Evolutionary conservation across 2,797 vertebrate genomes (phyloP).

Genomic region (Chanos chanos): DNA sequence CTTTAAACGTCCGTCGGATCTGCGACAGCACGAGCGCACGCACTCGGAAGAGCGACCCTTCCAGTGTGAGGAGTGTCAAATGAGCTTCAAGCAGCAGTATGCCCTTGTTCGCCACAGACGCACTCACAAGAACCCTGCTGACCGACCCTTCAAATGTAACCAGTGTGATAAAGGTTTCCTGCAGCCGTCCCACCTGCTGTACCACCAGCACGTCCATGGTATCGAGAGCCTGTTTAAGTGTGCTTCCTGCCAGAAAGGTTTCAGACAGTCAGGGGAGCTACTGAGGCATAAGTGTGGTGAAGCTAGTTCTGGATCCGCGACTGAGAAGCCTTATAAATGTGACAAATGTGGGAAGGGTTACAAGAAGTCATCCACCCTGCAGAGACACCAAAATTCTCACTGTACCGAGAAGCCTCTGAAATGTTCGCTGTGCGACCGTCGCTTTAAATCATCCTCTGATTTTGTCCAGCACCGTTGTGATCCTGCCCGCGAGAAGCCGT

Average conservation of each 20-base stretch:
- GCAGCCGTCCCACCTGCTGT: conserved; percentile 90
- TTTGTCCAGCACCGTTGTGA: conserved; percentile 96
- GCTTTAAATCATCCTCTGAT: conserved; percentile 94
- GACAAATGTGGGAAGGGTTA: conserved; percentile 91
- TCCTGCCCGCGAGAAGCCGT: conserved; percentile 90
- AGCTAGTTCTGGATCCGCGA: conserved; percentile 46
- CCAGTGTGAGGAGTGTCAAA: conserved; percentile 96
- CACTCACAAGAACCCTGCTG: conserved; percentile 84
- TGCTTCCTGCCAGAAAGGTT: conserved; percentile 94
- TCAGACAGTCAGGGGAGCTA: conserved; percentile 90
- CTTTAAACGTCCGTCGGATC: conserved; percentile 91
- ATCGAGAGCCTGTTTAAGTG: conserved; percentile 96
- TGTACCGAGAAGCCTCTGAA: conserved; percentile 92
- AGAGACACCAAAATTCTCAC: conserved; percentile 91
- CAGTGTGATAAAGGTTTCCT: conserved; percentile 94
- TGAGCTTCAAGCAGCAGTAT: conserved; percentile 98
- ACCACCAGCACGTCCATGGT: conserved; percentile 93
- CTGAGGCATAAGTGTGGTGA: conserved; percentile 88
- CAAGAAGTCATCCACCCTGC: conserved; percentile 91
- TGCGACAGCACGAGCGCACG: conserved; percentile 92
- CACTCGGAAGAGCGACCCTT: conserved; percentile 95
- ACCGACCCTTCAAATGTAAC: conserved; percentile 93
- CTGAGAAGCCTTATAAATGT: conserved; percentile 91
- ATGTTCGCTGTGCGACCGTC: conserved; percentile 91
- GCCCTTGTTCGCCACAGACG: conserved; percentile 92